Base-by-base conservation (phyloP, 2,113 vertebrate genomes). In the Struthio camelus region DNA sequence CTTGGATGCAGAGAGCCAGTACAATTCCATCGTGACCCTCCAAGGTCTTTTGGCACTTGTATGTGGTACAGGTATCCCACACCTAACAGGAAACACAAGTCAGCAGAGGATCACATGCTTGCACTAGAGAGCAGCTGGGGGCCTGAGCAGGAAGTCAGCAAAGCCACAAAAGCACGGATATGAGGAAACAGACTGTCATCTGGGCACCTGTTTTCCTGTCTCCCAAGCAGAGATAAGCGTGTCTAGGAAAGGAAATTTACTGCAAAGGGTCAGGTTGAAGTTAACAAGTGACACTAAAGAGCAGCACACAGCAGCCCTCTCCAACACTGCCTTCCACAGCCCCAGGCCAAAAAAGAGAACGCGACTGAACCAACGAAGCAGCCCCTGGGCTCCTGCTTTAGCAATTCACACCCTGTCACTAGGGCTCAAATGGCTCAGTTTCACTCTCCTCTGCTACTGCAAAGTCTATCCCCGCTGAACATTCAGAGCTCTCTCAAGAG, bases 11-110 rank as follows among this genome's bases (percentile, higher is more conserved):
- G 95, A 99, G 98, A 3, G 99, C 99, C 96, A 99, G 97, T 8
- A 99, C 99, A 27, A 99, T 99, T 96, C 99, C 99, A 48, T 99
- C 99, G 0, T 99, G 99, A 40, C 99, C 99, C 96, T 99, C 99
- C 48, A 99, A 98, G 17, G 99, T 99, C 97, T 99, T 99, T 98
- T 99, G 99, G 98, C 99, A 99, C 98, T 99, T 99, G 98, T 99
- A 99, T 12, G 99, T 99, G 85, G 99, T 99, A 94, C 99, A 99
- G 40, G 99, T 99, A 95, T 99, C 99, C 99, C 99, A 99, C 17
- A 99, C 99, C 99, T 99, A 87, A 85, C 61, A 76, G 96, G 79
- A 97, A 96, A 95, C 79, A 97, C 72, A 73, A 87, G 78, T 14
- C 40, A 85, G 83, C 79, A 95, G 54, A 46, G 25, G 46, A n/a